phyloP scores from a whole-genome alignment of 2,113 vertebrate genomes.

The Strigops habroptila region DNA sequence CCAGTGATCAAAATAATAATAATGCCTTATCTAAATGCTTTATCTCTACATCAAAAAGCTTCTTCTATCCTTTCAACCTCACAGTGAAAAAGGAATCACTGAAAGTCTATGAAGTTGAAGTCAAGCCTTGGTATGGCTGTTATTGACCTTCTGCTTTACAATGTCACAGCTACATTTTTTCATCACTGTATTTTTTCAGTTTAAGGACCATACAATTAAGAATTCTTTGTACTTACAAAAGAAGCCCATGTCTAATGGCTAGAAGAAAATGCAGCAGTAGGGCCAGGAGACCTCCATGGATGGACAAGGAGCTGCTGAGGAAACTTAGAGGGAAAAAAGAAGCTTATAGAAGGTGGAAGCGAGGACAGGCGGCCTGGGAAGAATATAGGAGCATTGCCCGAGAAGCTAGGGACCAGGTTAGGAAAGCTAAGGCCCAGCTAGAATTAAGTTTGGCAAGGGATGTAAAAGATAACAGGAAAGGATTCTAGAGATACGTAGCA shows the following conservation, averaged over 20 bases:
- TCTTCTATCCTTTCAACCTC: background rate
- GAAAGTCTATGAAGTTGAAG: background rate
- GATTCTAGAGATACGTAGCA: too few relatives aligned
- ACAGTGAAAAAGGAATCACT: background rate
- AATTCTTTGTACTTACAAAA: background rate
- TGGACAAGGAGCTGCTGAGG: too few relatives aligned
- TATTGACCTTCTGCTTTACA: background rate
- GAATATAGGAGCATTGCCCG: too few relatives aligned
- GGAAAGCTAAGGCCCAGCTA: too few relatives aligned
- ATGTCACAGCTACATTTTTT: background rate
- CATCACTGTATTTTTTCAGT: background rate
- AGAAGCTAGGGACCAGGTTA: too few relatives aligned
- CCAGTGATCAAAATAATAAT: accelerated
- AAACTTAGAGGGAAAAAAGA: too few relatives aligned
- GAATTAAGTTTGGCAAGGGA: too few relatives aligned
- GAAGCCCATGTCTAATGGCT: background rate
- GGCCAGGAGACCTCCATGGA: too few relatives aligned
- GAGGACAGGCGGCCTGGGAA: too few relatives aligned
- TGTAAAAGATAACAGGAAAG: too few relatives aligned
- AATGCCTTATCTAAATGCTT: background rate
- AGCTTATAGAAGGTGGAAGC: too few relatives aligned
- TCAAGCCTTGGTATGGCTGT: background rate
- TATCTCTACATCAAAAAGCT: background rate
- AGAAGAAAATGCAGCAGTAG: too few relatives aligned
- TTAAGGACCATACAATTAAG: background rate